These are phyloP conservation scores for Harpalus rufipes DNA, from an alignment of 2,888 invertebrate genomes.

Conservation along the genomic window DNA sequence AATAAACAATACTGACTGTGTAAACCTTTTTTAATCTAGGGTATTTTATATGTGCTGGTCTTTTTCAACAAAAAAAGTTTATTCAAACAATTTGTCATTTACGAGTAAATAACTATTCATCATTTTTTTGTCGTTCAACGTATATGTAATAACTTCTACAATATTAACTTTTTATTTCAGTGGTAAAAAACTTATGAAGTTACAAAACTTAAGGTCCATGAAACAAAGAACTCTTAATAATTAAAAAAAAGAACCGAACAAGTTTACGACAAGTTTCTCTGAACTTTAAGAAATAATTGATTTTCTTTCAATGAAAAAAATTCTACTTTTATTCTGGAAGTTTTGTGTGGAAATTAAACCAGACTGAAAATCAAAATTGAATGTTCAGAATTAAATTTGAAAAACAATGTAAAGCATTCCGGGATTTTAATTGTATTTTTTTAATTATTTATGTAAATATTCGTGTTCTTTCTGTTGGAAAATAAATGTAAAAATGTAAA, in stretches of 20 bases:
- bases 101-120: no score
- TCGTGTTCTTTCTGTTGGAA: neutral
- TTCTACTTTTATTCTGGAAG: neutral
- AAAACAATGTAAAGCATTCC: neutral
- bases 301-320: neutral
- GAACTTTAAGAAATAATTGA: slow-evolving; percentile 7
- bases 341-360: neutral
- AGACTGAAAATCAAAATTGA: neutral
- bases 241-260: no score
- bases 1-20: no score
- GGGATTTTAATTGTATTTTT: neutral
- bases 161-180: no score
- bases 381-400: neutral
- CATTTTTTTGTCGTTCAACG: no score
- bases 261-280: neutral
- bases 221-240: no score
- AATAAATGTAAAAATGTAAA: neutral
- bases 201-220: neutral
- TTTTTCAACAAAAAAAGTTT: no score
- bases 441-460: neutral
- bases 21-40: no score
- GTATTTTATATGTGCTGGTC: no score
- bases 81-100: no score
- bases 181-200: no score
- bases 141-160: no score